Evolutionary conservation across 2,888 invertebrate species (phyloP), one percentile per base, ranked within the genome.

Genomic region (Aspidiotus rigidus): DNA sequence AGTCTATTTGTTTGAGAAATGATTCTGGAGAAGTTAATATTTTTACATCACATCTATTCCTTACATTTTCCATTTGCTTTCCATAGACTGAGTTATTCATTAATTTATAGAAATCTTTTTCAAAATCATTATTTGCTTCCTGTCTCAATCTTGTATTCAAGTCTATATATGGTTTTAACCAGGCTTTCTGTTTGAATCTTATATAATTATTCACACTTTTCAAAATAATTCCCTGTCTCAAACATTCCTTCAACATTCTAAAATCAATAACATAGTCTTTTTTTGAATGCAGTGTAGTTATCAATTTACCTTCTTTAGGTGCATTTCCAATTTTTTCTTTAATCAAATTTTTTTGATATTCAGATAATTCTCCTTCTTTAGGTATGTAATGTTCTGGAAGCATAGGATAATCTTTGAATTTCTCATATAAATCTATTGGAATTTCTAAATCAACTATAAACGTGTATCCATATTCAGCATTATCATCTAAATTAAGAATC

Each of bases 391-490:
- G 56, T 56, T 56, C 56, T 56, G 56, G 61, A 15, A 61, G 41
- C 61, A 61, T 61, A 61, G 61, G 61, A 61, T 61, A 61, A 61
- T 61, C 61, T 61, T 61, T 16, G 17, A 61, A 41, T 61, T 61
- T 61, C n/a, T 61, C 41, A 61, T 61, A 17, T 61, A 61, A 61
- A 15, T 61, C 61, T 28, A 41, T 39, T 61, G 41, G 41, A 39
- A 61, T 61, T 61, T 61, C 61, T 61, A 61, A 61, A 61, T 61
- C 61, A 15, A 61, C 61, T n/a, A 61, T 61, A 41, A 61, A 61
- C 7, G 61, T 61, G 17, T 61, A 41, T 61, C 40, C 61, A 41
- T 61, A 61, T 39, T 61, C 61, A 61, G 15, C 61, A 61, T 16
- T 41, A 61, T 61, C 61, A 16, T 41, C 61, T 61, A 61, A 61